Percentiles rank a stretch among this genome's conserved stretches.
phyloP scores from a whole-genome alignment of 2,797 vertebrate genomes.

The Salarias fasciatus region DNA sequence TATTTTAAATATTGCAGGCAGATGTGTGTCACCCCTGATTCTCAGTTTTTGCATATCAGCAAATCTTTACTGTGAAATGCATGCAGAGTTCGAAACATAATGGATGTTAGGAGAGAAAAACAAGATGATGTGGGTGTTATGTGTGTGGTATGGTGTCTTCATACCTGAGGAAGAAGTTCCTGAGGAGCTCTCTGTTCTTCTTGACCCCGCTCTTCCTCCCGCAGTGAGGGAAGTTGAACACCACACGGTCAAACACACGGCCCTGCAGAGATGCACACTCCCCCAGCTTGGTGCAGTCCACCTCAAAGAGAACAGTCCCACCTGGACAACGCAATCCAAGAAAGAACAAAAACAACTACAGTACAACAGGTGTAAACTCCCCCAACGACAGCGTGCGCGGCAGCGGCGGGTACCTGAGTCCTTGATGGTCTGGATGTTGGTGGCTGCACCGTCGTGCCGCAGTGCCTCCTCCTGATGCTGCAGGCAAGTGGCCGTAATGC shows the following conservation, averaged over 20 bases:
- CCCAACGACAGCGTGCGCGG: not conserved
- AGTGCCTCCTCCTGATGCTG: conserved; percentile 77
- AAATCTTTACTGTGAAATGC: too few species aligned
- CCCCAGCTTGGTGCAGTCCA: conserved; percentile 89
- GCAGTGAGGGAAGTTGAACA: conserved; percentile 97
- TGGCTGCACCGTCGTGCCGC: conserved; percentile 67
- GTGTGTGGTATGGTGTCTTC: too few species aligned
- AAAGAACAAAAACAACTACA: not conserved
- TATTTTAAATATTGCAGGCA: too few species aligned
- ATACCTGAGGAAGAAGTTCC: conserved; percentile 90
- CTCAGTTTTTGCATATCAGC: too few species aligned
- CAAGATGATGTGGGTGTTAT: too few species aligned
- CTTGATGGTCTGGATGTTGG: conserved; percentile 82
- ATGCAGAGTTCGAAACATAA: too few species aligned
- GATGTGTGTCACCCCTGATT: too few species aligned
- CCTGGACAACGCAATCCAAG: conserved; percentile 74
- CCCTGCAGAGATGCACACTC: conserved; percentile 75
- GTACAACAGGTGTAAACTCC: too few species aligned
- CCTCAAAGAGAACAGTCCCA: conserved; percentile 85
- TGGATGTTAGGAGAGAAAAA: too few species aligned
- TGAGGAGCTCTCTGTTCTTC: conserved; percentile 92
- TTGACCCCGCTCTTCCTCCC: conserved; percentile 95
- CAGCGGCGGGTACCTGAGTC: conserved; percentile 78
- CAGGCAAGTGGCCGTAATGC: conserved; percentile 88
- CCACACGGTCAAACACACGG: conserved; percentile 84